A percentile compares a stretch with the other conserved stretches of the same genome.
These are phyloP conservation scores for Octomys mimax DNA, from an alignment of 2,797 vertebrate species.

Conservation along the genomic window DNA sequence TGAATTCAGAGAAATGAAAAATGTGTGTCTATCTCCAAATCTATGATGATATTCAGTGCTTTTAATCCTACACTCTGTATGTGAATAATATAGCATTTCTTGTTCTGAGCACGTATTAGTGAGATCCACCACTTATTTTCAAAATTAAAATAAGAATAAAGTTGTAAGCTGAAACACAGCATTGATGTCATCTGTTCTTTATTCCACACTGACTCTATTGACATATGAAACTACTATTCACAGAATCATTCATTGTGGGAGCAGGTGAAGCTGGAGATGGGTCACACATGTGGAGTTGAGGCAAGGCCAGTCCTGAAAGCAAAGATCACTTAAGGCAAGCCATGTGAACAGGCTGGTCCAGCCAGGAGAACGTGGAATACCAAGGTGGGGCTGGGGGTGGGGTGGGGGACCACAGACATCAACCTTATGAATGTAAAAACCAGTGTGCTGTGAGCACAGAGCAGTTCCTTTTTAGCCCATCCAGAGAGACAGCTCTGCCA, in stretches of 20 bases:
- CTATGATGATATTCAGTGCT: neutral
- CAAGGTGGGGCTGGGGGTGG: too few relatives aligned
- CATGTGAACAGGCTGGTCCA: too few relatives aligned
- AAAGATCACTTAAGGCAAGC: too few relatives aligned
- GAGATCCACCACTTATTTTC: neutral
- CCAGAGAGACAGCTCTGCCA: too few relatives aligned
- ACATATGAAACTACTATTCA: neutral
- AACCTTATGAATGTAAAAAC: too few relatives aligned
- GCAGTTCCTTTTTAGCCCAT: too few relatives aligned
- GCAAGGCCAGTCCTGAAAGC: too few relatives aligned
- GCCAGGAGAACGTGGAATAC: too few relatives aligned
- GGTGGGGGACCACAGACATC: too few relatives aligned
- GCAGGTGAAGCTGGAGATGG: too few relatives aligned
- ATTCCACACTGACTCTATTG: neutral
- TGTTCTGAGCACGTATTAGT: neutral
- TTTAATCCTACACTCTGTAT: neutral
- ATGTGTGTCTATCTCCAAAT: neutral
- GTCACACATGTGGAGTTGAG: too few relatives aligned
- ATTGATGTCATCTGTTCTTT: constrained; percentile 19
- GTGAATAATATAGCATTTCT: constrained; percentile 27
- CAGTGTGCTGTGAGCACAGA: too few relatives aligned
- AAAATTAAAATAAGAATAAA: constrained; percentile 12
- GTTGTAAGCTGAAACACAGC: neutral
- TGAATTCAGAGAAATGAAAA: constrained; percentile 39
- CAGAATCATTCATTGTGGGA: neutral